phyloP scores from a whole-genome alignment of 1,140 invertebrate genomes.

The Hycleus phaleratus region DNA sequence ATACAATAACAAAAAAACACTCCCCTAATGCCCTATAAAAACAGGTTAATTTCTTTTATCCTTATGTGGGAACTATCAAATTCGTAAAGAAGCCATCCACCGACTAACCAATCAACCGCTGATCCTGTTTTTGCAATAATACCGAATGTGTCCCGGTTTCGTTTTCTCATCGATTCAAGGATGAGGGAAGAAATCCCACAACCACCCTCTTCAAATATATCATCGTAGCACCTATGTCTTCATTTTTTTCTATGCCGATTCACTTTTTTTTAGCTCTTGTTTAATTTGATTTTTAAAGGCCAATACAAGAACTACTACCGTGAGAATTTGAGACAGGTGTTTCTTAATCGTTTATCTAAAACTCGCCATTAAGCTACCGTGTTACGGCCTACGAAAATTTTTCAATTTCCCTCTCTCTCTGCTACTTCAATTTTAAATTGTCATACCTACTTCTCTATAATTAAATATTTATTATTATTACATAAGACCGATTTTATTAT shows the following conservation, averaged over 20 bases:
- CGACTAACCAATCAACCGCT: too few species aligned
- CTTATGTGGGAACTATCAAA: slow-evolving; percentile 33
- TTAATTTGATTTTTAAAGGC: not conserved
- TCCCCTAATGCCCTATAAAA: not conserved
- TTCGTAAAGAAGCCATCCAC: not conserved
- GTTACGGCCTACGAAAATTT: slow-evolving; percentile 18
- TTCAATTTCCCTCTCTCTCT: not conserved
- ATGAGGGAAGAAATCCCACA: too few species aligned
- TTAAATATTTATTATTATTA: too few species aligned
- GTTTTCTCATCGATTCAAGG: too few species aligned
- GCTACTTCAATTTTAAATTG: too few species aligned
- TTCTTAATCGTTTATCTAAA: slow-evolving; percentile 27
- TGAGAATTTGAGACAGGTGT: slow-evolving; percentile 33
- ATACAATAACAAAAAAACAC: too few species aligned
- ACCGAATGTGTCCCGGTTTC: too few species aligned
- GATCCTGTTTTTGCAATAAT: too few species aligned
- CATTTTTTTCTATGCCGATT: not conserved
- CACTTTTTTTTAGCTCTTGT: not conserved
- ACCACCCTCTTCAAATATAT: too few species aligned
- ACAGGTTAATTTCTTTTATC: slow-evolving; percentile 36
- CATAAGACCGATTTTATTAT: too few species aligned
- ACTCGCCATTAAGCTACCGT: slow-evolving; percentile 26
- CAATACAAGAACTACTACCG: slow-evolving; percentile 16
- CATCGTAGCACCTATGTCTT: too few species aligned
- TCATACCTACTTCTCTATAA: too few species aligned